Evolutionary conservation across 1,140 invertebrate species (phyloP).

Genomic region (Bathynomus jamesi): DNA sequence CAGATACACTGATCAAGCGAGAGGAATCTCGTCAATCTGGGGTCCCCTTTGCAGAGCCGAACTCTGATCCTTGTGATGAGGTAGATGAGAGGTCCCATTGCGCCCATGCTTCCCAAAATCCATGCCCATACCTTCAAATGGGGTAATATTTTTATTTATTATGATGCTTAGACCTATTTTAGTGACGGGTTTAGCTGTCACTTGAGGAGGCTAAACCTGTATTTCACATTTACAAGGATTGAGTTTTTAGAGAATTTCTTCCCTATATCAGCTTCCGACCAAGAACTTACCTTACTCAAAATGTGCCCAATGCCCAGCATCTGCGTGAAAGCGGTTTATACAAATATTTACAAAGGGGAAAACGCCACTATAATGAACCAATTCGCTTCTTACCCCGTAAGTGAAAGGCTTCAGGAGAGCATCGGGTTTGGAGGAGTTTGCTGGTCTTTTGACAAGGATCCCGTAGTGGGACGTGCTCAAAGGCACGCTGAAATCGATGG

Average conservation of each 20-base stretch:
- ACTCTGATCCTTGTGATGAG: slow-evolving; percentile 57
- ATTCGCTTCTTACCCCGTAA: slow-evolving; percentile 46
- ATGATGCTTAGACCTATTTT: too few relatives aligned
- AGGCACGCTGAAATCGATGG: slow-evolving; percentile 55
- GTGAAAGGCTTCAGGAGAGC: slow-evolving; percentile 72
- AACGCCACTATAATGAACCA: too few relatives aligned
- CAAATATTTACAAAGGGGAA: too few relatives aligned
- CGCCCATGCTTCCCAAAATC: slow-evolving; percentile 60
- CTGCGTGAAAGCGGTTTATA: too few relatives aligned
- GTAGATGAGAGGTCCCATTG: slow-evolving; percentile 69
- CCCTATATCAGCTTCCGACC: too few relatives aligned
- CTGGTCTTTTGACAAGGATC: slow-evolving; percentile 66
- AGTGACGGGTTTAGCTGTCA: too few relatives aligned
- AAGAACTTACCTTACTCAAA: too few relatives aligned
- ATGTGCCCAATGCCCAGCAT: too few relatives aligned
- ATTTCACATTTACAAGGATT: too few relatives aligned
- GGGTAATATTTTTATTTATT: too few relatives aligned
- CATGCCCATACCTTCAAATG: slow-evolving; percentile 60
- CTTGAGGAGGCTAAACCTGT: too few relatives aligned
- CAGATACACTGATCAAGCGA: slow-evolving; percentile 62
- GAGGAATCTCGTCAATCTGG: slow-evolving; percentile 49
- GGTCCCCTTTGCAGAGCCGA: slow-evolving; percentile 48
- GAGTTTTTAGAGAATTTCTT: too few relatives aligned
- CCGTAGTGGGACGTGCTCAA: slow-evolving; percentile 65
- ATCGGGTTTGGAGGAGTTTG: slow-evolving; percentile 68